These are phyloP conservation scores for Parauchenoglanis punctatus DNA, from an alignment of 2,797 vertebrate species.

Conservation along the genomic window DNA sequence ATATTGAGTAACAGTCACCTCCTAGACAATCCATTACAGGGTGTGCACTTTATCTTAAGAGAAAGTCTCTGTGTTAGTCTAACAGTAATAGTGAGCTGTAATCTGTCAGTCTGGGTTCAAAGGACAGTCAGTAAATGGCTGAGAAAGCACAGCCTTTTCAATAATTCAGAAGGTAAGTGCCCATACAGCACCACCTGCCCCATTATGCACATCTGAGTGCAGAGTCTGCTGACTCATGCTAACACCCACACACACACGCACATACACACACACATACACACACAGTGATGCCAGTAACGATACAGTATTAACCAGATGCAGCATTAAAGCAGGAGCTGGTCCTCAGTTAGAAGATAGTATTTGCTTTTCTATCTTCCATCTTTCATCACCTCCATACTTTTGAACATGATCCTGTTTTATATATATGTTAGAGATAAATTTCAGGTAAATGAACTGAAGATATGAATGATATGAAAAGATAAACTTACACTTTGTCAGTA, in stretches of 20 bases:
- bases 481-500: slow-evolving; percentile 92
- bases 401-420: background rate
- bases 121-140: slow-evolving; percentile 43
- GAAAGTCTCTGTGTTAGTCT: background rate
- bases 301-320: slow-evolving; percentile 19
- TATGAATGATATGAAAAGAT: slow-evolving; percentile 2
- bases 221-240: slow-evolving; percentile 32
- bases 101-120: slow-evolving; percentile 41
- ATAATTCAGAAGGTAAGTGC: slow-evolving; percentile 58
- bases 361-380: background rate
- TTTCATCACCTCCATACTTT: background rate
- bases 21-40: background rate
- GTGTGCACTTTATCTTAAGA: slow-evolving; percentile 9
- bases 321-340: background rate
- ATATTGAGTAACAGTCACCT: background rate
- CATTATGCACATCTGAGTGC: slow-evolving; percentile 35
- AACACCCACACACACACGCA: slow-evolving; percentile 38
- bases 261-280: slow-evolving; percentile 36
- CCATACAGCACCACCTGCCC: slow-evolving; percentile 37
- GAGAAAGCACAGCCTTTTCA: slow-evolving; percentile 47
- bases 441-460: background rate
- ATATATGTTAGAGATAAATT: background rate
- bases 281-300: slow-evolving; percentile 25
- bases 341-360: background rate
- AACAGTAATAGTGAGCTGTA: slow-evolving; percentile 33